Base-by-base conservation (phyloP, 2,113 vertebrate genomes). In the Oxyruncus cristatus region DNA sequence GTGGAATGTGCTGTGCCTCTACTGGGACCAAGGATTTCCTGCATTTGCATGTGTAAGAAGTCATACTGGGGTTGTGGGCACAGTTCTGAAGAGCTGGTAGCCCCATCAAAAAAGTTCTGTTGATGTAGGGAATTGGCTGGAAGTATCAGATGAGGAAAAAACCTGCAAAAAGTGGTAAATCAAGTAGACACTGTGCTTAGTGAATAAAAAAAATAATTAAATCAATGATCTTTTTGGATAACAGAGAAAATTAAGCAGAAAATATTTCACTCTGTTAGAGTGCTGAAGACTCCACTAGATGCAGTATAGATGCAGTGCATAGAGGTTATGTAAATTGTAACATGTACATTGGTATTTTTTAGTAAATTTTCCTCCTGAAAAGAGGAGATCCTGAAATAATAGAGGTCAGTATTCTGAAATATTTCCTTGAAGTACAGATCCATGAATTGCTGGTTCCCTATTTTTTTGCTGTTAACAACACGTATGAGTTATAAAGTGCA, bases 1-100 rank as follows among this genome's bases (percentile, higher is more conserved):
- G 12, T 9, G 0, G 2, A 56, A 59, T 81, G 52, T 61, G 58
- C 42, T 2, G 0, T 1, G 1, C 9, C 4, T 14, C 3, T 59
- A 23, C 35, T 32, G 27, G 39, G 22, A 21, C 50, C 33, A n/a
- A 39, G 6, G 5, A n/a, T 76, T 77, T 58, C 61, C 59, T 71
- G 11, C 30, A 14, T 67, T 91, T 73, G 23, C 35, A 11, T 23
- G 19, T 35, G 35, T 58, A 37, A 88, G 67, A 77, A 75, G 56
- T 88, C 59, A 16, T 46, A n/a, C 15, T 10, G 41, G 32, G 44
- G 17, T 68, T 79, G 28, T 41, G 50, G 76, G 39, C 41, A 42
- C 30, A 5, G 37, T 66, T 88, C 52, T 59, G 19, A 72, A 68
- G 22, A n/a, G 55, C n/a, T 66, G 63, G 55, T 50, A 62, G 41